These are phyloP conservation scores for Dufourea novaeangliae DNA, from an alignment of 1,140 invertebrate genomes.

Conservation along the genomic window DNA sequence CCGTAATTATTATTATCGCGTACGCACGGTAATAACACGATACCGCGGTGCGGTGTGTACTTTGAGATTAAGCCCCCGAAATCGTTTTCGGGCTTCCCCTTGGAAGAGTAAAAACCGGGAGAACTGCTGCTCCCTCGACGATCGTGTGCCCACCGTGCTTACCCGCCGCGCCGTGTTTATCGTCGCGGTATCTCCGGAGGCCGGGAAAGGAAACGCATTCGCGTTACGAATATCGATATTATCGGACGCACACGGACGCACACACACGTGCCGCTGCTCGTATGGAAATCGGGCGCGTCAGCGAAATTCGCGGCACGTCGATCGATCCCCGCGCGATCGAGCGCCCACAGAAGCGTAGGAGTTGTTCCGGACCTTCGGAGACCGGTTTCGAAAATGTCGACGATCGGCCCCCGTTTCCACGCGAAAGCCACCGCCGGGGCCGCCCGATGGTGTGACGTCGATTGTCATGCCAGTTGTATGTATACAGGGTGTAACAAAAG, in stretches of 20 bases:
- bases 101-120: neutral
- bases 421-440: constrained; percentile 10
- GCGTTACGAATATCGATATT: neutral
- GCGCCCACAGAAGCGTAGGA: constrained; percentile 46
- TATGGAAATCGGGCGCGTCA: neutral
- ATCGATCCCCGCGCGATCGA: constrained; percentile 42
- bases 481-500: neutral
- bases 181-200: neutral
- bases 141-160: neutral
- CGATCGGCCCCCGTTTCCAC: constrained; percentile 29
- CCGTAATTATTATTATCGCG: constrained; percentile 1
- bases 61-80: neutral
- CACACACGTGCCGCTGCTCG: neutral
- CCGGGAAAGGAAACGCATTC: neutral
- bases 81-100: neutral
- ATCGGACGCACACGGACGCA: too few species aligned
- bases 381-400: constrained; percentile 64
- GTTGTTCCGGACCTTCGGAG: constrained; percentile 54
- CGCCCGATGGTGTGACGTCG: constrained; percentile 35
- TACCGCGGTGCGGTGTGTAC: neutral
- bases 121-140: neutral
- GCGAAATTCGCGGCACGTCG: neutral
- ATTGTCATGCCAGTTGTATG: constrained; percentile 36
- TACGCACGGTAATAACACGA: neutral
- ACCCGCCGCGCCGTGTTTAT: neutral